A percentile compares a stretch with the other conserved stretches of the same genome.
Evolutionary conservation across 1,140 invertebrate genomes (phyloP).

Genomic region (Lucilia sericata): DNA sequence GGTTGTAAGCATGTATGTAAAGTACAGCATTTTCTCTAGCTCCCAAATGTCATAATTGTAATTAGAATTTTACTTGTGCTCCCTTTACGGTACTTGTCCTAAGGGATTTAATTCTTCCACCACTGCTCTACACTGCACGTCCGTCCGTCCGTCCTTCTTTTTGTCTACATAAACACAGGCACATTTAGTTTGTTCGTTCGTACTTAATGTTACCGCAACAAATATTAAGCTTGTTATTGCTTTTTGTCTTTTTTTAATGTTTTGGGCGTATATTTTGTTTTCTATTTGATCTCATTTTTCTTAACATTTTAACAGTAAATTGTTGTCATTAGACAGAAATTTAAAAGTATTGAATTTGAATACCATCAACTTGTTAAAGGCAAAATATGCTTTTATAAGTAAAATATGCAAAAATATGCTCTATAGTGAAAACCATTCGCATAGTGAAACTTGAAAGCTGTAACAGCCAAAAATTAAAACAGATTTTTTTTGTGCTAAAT

Average conservation of each 20-base stretch:
- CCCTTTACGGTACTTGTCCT: not conserved
- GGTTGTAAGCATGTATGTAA: not conserved
- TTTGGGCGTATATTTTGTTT: not conserved
- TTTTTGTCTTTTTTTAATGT: slow-evolving; percentile 1
- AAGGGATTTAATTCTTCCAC: not conserved
- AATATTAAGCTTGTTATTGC: not conserved
- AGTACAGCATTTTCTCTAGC: not conserved
- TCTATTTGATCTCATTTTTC: not conserved
- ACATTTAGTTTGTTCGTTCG: not conserved
- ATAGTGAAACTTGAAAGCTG: too few relatives aligned
- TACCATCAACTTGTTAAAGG: too few relatives aligned
- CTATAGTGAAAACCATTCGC: too few relatives aligned
- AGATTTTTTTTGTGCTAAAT: too few relatives aligned
- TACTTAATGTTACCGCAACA: slow-evolving; percentile 16
- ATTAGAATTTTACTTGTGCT: slow-evolving; percentile 8
- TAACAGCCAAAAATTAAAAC: too few relatives aligned
- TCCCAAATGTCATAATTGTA: slow-evolving; percentile 23
- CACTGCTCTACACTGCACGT: not conserved
- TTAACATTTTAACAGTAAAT: too few relatives aligned
- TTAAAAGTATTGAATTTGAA: too few relatives aligned
- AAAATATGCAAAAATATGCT: too few relatives aligned
- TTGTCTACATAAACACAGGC: not conserved
- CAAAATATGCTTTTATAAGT: too few relatives aligned
- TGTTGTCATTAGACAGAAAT: too few relatives aligned
- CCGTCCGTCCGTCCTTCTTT: not conserved